Conservation (phyloP, 2,113 vertebrate species). For the Eudorcas thomsonii region DNA sequence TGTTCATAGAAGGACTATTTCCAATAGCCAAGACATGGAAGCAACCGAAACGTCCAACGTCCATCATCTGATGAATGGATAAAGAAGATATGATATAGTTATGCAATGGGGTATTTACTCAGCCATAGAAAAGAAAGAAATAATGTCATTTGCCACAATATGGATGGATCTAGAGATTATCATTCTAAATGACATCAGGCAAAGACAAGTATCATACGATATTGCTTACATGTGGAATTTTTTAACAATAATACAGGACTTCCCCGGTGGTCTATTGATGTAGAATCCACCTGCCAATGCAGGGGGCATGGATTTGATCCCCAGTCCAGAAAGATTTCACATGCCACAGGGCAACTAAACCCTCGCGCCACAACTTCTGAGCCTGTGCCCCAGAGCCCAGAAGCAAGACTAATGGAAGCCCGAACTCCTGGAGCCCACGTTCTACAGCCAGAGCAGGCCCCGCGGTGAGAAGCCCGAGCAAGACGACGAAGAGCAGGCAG, state of each 20-base stretch:
- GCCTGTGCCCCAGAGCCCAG: not conserved
- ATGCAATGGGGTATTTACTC: not conserved
- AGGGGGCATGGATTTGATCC: not conserved
- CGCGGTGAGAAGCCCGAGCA: not conserved
- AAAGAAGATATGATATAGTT: not conserved
- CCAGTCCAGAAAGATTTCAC: not conserved
- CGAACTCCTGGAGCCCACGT: fast-evolving
- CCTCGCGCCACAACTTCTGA: not conserved
- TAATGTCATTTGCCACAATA: not conserved
- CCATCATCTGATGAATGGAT: not conserved
- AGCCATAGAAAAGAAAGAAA: not conserved
- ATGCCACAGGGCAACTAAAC: not conserved
- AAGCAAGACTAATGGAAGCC: not conserved
- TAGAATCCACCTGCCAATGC: not conserved
- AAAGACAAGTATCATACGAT: not conserved
- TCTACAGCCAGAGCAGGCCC: not conserved
- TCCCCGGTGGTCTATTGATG: not conserved
- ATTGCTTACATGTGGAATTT: not conserved
- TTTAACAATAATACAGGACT: not conserved
- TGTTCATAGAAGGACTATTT: not conserved
- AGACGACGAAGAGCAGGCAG: not conserved
- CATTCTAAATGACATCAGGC: not conserved
- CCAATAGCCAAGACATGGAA: not conserved
- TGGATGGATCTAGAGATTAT: not conserved
- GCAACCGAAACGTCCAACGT: fast-evolving